Evolutionary conservation across 2,888 invertebrate species (phyloP).

Genomic region (Cordilura impudica): DNA sequence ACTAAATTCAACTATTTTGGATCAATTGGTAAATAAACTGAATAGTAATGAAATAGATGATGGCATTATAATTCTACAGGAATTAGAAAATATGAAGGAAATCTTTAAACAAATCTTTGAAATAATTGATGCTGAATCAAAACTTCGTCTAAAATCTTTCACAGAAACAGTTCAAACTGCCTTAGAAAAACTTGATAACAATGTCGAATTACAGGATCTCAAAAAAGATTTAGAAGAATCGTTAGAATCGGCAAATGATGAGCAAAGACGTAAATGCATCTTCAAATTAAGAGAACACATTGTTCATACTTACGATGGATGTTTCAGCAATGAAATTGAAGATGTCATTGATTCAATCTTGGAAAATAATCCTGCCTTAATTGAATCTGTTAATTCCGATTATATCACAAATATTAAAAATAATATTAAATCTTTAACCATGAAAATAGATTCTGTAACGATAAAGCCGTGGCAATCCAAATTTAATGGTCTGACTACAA

Average conservation of each 20-base stretch:
- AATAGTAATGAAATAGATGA: constrained; percentile 36
- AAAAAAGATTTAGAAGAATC: constrained; percentile 38
- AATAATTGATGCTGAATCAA: constrained; percentile 34
- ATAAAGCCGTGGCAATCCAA: constrained; percentile 17
- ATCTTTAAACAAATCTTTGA: no score
- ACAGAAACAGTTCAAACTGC: constrained; percentile 1
- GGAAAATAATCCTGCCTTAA: constrained; percentile 38
- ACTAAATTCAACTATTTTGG: constrained; percentile 2
- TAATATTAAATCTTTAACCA: neutral
- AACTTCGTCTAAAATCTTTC: constrained; percentile 9
- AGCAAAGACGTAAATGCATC: constrained; percentile 66
- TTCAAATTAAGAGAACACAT: constrained; percentile 72
- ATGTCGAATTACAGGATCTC: constrained; percentile 31
- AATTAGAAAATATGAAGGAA: constrained; percentile 65
- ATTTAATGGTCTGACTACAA: constrained; percentile 11
- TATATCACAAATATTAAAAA: constrained; percentile 24
- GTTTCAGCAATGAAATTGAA: constrained; percentile 62
- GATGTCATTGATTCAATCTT: constrained; percentile 55
- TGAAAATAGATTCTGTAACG: constrained; percentile 3
- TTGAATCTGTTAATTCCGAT: constrained; percentile 35
- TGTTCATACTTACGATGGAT: constrained; percentile 73
- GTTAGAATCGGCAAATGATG: constrained; percentile 59
- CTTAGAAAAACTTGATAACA: constrained; percentile 15
- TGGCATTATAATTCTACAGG: constrained; percentile 65
- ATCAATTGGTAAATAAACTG: constrained; percentile 27